Base-by-base conservation (phyloP, 2,888 invertebrate genomes). In the Zaprionus obscuricornis region DNA sequence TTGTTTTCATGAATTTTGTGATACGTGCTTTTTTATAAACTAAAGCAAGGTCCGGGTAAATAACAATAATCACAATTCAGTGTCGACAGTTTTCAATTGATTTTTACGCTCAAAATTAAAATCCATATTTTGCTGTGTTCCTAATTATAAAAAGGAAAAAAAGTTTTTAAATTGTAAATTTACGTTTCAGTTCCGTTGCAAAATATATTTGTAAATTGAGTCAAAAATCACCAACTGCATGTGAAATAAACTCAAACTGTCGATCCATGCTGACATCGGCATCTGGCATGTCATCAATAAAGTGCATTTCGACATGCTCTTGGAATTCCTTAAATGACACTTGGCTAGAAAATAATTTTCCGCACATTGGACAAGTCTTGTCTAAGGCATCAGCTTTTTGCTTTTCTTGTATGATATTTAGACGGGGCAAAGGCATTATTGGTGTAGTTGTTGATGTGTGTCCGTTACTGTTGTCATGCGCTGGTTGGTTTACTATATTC, bases 351-450 rank as follows among this genome's bases (percentile, higher is more conserved):
- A 93, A 96, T 66, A 91, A 90, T 87, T 92, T 91, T 6, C 93
- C 94, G 89, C 96, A 96, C 91, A 96, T 92, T 0, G 96, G 96
- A 78, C 96, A 96, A 45, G 94, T 93, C 88, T 93, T 93, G 87
- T 89, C 87, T 17, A 74, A 52, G 34, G 79, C 75, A 64, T 90
- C 89, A 1, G 88, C 88, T 29, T 85, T 72, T 1, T 87, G 65
- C 67, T 89, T 88, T 14, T 89, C 84, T 51, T 90, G 87, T 8
- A 87, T 63, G 1, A 89, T 72, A 58, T 90, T 89, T 73, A 91
- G 74, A 85, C 89, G 84, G 86, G 54, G 14, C 3, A 63, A 10
- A 2, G 29, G 34, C n/a, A 39, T 17, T 1, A 16, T 31, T n/a
- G 60, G 14, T 34, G 55, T 36, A 3, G 57, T 57, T 26, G 39